A percentile compares a stretch with the other conserved stretches of the same genome.
Evolutionary conservation across 2,888 invertebrate species (phyloP).

Genomic region (Gastracanthus pulcherrimus): DNA sequence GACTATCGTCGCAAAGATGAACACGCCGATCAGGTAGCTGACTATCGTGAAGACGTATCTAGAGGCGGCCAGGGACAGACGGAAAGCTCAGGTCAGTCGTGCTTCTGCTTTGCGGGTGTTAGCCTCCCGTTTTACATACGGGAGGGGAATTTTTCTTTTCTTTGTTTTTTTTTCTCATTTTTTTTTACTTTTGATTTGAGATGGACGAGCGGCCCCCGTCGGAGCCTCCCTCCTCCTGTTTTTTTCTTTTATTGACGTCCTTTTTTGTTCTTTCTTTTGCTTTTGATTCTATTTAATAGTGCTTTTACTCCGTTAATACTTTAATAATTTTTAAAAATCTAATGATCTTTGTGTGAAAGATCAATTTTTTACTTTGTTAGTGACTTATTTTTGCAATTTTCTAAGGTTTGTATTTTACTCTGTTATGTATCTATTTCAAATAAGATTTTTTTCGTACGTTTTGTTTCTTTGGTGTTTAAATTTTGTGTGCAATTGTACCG

Average conservation of each 20-base stretch:
- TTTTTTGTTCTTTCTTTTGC: conserved; percentile 15
- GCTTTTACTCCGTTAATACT: too few species aligned
- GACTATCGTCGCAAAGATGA: conserved; percentile 98
- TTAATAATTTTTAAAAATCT: not conserved
- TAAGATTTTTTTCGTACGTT: too few species aligned
- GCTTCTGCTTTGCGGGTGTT: conserved; percentile 59
- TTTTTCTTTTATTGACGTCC: conserved; percentile 31
- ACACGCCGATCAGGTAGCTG: conserved; percentile 97
- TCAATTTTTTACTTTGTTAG: not conserved
- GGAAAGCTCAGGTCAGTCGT: conserved; percentile 66
- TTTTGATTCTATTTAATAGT: not conserved
- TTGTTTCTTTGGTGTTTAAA: not conserved
- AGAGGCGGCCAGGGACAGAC: conserved; percentile 71
- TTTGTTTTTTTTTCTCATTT: not conserved
- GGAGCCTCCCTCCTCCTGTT: conserved; percentile 74
- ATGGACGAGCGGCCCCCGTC: conserved; percentile 76
- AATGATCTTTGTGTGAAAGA: not conserved
- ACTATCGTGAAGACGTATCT: conserved; percentile 98
- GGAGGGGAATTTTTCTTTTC: not conserved
- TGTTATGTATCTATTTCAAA: too few species aligned
- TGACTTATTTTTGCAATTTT: not conserved
- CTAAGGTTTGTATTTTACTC: too few species aligned
- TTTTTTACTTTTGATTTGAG: conserved; percentile 33
- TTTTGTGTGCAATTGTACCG: not conserved
- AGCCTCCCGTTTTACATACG: not conserved